phyloP scores from a whole-genome alignment of 1,140 invertebrate genomes.

The Acromyrmex echinatior region DNA sequence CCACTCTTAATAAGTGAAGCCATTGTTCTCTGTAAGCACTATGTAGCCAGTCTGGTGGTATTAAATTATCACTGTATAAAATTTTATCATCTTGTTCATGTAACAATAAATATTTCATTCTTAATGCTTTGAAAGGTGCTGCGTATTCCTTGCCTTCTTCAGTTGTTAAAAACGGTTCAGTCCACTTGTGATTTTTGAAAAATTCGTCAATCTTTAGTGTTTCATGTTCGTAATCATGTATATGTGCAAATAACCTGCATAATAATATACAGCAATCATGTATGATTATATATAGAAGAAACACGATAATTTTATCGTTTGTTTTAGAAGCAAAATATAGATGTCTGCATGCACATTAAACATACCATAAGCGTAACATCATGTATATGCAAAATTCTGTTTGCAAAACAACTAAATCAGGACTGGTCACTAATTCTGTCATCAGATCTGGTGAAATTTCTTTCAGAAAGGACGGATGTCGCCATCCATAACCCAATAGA shows the following conservation, averaged over 20 bases:
- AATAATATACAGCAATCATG: background rate
- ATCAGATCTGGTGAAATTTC: slow-evolving; percentile 90
- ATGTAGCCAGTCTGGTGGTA: slow-evolving; percentile 91
- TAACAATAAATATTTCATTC: slow-evolving; percentile 90
- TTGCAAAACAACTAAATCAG: slow-evolving; percentile 92
- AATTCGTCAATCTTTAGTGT: slow-evolving; percentile 85
- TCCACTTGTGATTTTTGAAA: slow-evolving; percentile 83
- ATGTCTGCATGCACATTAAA: slow-evolving; percentile 55
- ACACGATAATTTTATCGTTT: background rate
- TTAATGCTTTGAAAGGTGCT: slow-evolving; percentile 89
- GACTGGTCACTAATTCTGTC: slow-evolving; percentile 89
- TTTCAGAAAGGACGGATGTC: slow-evolving; percentile 87
- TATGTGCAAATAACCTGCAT: slow-evolving; percentile 81
- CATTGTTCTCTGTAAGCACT: slow-evolving; percentile 90
- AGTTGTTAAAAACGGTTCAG: slow-evolving; percentile 88
- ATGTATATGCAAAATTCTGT: slow-evolving; percentile 94
- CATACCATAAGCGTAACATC: slow-evolving; percentile 90
- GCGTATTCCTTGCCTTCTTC: slow-evolving; percentile 88
- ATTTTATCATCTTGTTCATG: slow-evolving; percentile 91
- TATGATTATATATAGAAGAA: no score
- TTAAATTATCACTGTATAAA: slow-evolving; percentile 90
- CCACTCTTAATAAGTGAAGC: slow-evolving; percentile 90
- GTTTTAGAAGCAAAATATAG: background rate
- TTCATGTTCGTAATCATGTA: slow-evolving; percentile 77
- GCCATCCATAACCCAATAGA: slow-evolving; percentile 88